Percentiles rank a stretch among this genome's conserved stretches.
Evolutionary conservation across 1,140 invertebrate genomes (phyloP).

Genomic region (Pseudomyrmex dendroicus): DNA sequence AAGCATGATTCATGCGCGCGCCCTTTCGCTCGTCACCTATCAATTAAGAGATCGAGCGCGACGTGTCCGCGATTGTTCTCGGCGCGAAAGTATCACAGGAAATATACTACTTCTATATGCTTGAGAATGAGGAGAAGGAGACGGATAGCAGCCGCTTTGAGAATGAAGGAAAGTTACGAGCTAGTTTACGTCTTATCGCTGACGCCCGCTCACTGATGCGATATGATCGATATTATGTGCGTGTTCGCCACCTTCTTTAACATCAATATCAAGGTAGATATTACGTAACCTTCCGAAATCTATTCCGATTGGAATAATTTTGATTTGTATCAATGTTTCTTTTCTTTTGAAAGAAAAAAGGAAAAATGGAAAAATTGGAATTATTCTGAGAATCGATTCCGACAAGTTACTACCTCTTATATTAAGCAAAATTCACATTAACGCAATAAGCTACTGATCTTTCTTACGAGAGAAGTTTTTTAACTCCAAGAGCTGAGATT

Average conservation of each 20-base stretch:
- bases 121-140: not conserved
- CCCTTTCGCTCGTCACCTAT: slow-evolving; percentile 56
- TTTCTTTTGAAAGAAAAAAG: no score
- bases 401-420: no score
- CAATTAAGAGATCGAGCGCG: slow-evolving; percentile 64
- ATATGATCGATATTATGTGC: slow-evolving; percentile 59
- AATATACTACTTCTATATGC: slow-evolving; percentile 44
- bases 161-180: slow-evolving; percentile 67
- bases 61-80: not conserved
- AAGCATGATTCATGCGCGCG: slow-evolving; percentile 50
- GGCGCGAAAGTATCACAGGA: slow-evolving; percentile 43
- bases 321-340: no score
- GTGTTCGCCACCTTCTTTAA: not conserved
- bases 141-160: slow-evolving; percentile 51
- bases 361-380: no score
- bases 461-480: no score
- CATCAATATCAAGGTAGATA: no score
- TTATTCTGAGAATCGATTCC: no score
- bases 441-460: no score
- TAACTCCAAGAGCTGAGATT: no score
- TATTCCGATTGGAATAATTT: no score
- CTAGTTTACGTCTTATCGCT: slow-evolving; percentile 67
- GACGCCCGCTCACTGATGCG: slow-evolving; percentile 59
- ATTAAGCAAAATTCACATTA: no score
- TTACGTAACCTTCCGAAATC: no score